These are phyloP conservation scores for Drosophila guanche DNA, from an alignment of 1,140 invertebrate genomes.

Conservation along the genomic window DNA sequence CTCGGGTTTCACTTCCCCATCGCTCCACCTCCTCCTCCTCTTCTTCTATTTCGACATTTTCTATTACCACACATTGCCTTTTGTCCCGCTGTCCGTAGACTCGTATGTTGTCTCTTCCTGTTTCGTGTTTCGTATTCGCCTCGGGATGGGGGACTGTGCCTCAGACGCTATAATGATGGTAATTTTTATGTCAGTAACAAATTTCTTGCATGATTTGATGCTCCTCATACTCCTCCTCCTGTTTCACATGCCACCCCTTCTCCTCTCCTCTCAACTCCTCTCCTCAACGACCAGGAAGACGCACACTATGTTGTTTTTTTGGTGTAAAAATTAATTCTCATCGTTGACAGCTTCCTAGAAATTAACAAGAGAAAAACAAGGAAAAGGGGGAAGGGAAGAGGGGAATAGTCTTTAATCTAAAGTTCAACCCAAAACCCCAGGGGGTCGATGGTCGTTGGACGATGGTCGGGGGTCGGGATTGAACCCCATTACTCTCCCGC, in stretches of 20 bases:
- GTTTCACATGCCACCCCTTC: too few relatives aligned
- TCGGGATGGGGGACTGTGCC: constrained; percentile 38
- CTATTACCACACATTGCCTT: constrained; percentile 75
- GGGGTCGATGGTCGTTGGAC: neutral
- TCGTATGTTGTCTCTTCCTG: constrained; percentile 58
- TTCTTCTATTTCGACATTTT: constrained; percentile 73
- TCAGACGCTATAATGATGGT: constrained; percentile 79
- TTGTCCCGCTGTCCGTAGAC: constrained; percentile 24
- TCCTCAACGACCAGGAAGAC: constrained; percentile 27
- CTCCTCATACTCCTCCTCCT: constrained; percentile 21
- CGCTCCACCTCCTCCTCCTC: neutral
- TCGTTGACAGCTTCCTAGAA: constrained; percentile 74
- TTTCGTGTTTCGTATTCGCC: constrained; percentile 43
- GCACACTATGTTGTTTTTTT: constrained; percentile 28
- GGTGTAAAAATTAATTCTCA: constrained; percentile 71
- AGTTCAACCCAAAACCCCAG: constrained; percentile 27
- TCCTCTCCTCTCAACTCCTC: too few relatives aligned
- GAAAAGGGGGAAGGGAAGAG: constrained; percentile 4
- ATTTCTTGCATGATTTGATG: constrained; percentile 78
- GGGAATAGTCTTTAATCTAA: constrained; percentile 58
- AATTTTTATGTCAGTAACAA: constrained; percentile 81
- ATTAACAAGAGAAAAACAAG: constrained; percentile 37
- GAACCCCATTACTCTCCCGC: constrained; percentile 17
- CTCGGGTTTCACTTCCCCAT: constrained; percentile 50
- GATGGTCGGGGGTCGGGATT: constrained; percentile 9